Evolutionary conservation across 2,888 invertebrate genomes (phyloP).

Genomic region (Microdon myrmicae): DNA sequence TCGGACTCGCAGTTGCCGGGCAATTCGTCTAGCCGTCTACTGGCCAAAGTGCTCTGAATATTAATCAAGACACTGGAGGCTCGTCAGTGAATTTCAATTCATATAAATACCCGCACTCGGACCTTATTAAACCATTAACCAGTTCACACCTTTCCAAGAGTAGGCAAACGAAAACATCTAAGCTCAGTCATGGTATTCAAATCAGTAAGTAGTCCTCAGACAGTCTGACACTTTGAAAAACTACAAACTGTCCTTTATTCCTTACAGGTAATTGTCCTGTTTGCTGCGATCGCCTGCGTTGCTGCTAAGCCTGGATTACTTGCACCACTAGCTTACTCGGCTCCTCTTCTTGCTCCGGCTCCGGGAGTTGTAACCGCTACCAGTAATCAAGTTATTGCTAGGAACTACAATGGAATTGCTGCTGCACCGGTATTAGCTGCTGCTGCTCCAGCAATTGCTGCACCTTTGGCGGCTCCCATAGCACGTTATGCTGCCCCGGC

Average conservation of each 20-base stretch:
- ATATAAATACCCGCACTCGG: conserved; percentile 16
- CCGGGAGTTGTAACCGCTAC: conserved; percentile 47
- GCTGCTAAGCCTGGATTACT: conserved; percentile 46
- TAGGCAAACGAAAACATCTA: conserved; percentile 2
- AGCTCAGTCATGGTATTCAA: conserved; percentile 24
- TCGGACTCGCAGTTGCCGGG: conserved; percentile 4
- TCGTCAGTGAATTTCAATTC: conserved; percentile 3
- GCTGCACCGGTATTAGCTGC: conserved; percentile 68
- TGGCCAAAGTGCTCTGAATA: conserved; percentile 18
- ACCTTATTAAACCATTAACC: conserved; percentile 15
- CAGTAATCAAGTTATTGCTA: conserved; percentile 47
- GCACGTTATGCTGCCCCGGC: conserved; percentile 20
- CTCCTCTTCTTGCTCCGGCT: conserved; percentile 36
- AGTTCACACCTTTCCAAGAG: conserved; percentile 23
- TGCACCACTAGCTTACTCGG: conserved; percentile 55
- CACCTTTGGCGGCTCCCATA: conserved; percentile 9
- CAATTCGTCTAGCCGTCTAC: not conserved
- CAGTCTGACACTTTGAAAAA: not conserved
- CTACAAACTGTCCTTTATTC: too few species aligned
- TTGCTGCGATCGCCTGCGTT: conserved; percentile 34
- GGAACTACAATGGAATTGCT: conserved; percentile 47
- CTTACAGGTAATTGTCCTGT: conserved; percentile 34
- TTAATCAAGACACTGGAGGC: conserved; percentile 1
- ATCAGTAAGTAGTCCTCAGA: conserved; percentile 21
- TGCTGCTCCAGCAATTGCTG: conserved; percentile 60